phyloP scores from a whole-genome alignment of 2,888 invertebrate species.

The Drosophila leonis region DNA sequence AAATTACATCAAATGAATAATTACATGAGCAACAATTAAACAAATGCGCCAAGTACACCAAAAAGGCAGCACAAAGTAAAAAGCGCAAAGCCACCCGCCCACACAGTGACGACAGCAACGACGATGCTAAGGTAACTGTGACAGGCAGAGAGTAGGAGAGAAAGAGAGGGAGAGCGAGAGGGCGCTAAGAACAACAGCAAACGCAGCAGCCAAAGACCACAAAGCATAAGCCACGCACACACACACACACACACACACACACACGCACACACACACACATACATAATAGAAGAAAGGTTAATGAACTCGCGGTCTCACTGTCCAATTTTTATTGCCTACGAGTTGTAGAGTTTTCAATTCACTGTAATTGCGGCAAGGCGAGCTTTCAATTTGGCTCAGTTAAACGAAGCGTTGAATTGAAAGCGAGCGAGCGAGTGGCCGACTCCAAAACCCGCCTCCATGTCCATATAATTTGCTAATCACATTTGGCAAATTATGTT shows the following conservation, averaged over 20 bases:
- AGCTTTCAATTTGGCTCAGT: slow-evolving; percentile 79
- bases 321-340: slow-evolving; percentile 76
- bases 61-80: slow-evolving; percentile 61
- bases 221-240: slow-evolving; percentile 40
- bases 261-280: slow-evolving; percentile 17
- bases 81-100: slow-evolving; percentile 50
- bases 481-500: slow-evolving; percentile 78
- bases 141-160: not conserved
- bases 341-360: slow-evolving; percentile 72
- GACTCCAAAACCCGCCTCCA: slow-evolving; percentile 28
- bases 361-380: slow-evolving; percentile 69
- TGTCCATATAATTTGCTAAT: slow-evolving; percentile 74
- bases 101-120: slow-evolving; percentile 52
- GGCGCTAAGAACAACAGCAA: slow-evolving; percentile 13
- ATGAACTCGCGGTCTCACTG: slow-evolving; percentile 65
- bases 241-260: not conserved
- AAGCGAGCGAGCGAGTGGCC: slow-evolving; percentile 58
- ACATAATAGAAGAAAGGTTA: slow-evolving; percentile 52
- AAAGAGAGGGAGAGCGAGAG: not conserved
- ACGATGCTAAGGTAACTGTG: slow-evolving; percentile 24
- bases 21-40: slow-evolving; percentile 58
- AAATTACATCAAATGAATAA: slow-evolving; percentile 61
- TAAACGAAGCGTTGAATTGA: slow-evolving; percentile 80
- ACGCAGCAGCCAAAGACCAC: slow-evolving; percentile 23
- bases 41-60: slow-evolving; percentile 43